These are phyloP conservation scores for Nephrotoma guestfalica DNA, from an alignment of 2,888 invertebrate species.

Conservation along the genomic window DNA sequence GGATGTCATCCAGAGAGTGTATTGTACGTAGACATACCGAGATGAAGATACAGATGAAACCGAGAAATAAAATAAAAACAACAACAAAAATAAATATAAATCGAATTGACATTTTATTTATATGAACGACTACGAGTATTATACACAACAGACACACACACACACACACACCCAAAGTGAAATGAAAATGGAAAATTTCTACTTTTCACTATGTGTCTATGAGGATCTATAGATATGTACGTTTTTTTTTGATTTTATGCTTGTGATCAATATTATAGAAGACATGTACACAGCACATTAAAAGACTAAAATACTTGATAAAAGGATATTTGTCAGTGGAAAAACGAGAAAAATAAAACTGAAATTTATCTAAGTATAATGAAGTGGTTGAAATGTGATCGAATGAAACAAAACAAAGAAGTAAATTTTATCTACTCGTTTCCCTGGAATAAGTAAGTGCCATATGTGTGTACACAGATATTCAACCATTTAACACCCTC, in stretches of 20 bases:
- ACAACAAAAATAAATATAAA: neutral
- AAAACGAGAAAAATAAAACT: neutral
- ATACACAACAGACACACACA: neutral
- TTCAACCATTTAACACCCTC: neutral
- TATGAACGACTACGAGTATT: neutral
- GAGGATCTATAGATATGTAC: neutral
- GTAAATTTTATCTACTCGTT: neutral
- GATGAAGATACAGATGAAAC: neutral
- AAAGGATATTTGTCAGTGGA: neutral
- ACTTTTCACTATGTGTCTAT: neutral
- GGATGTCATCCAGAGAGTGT: neutral
- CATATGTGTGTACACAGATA: neutral
- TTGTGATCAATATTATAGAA: neutral
- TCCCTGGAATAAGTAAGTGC: neutral
- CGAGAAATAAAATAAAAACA: neutral
- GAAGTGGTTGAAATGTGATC: neutral
- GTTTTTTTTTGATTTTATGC: neutral
- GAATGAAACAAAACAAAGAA: neutral
- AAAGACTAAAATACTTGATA: neutral
- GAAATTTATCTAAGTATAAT: neutral
- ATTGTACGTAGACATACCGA: neutral
- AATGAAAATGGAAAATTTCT: neutral
- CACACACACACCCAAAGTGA: neutral
- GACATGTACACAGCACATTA: neutral
- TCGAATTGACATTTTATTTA: neutral